phyloP scores from a whole-genome alignment of 2,113 vertebrate genomes.

The Sinocyclocheilus anophthalmus region DNA sequence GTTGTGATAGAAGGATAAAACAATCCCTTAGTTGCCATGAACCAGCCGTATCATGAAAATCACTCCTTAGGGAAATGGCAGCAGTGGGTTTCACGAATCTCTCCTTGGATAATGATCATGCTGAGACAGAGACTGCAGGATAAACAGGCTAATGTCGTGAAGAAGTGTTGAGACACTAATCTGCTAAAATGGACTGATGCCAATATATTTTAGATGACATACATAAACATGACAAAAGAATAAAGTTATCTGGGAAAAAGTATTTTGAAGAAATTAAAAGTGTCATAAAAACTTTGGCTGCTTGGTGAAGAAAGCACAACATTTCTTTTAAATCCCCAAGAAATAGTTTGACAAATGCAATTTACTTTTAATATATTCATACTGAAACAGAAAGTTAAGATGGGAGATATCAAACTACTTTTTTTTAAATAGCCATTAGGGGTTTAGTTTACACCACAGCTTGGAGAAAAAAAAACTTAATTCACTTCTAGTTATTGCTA shows the following conservation, averaged over 20 bases:
- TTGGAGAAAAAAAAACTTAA: no score
- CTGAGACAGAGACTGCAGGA: constrained; percentile 10
- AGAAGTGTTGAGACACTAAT: neutral
- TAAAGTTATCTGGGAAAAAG: neutral
- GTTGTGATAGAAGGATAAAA: constrained; percentile 29
- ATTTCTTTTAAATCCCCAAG: neutral
- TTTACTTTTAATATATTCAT: neutral
- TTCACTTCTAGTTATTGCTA: no score
- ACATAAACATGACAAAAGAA: neutral
- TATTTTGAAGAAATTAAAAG: neutral
- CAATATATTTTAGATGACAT: neutral
- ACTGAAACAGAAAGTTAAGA: neutral
- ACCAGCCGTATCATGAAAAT: neutral
- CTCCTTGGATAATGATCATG: constrained; percentile 11
- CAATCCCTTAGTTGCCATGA: neutral
- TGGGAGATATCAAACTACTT: neutral
- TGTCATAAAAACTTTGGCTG: neutral
- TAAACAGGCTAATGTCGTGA: neutral
- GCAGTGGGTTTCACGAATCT: neutral
- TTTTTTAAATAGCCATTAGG: neutral
- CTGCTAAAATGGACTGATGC: neutral
- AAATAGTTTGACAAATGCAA: neutral
- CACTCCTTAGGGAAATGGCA: neutral
- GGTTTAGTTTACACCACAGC: neutral
- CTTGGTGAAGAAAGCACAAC: neutral